These are phyloP conservation scores for Phyllostomus discolor DNA, from an alignment of 2,113 vertebrate genomes.

Conservation along the genomic window DNA sequence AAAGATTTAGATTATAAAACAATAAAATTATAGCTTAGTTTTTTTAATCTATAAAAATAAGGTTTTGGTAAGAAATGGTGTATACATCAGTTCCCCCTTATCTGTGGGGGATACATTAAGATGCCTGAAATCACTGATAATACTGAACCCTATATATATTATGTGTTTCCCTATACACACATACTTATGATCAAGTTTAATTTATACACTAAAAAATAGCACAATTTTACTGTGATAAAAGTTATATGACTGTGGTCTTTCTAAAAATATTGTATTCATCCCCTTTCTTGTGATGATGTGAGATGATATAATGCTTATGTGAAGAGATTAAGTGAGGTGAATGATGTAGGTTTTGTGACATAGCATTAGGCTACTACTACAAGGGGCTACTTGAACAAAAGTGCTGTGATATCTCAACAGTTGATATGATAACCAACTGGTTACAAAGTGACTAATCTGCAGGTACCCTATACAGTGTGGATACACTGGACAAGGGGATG, in stretches of 20 bases:
- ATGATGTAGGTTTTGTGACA: background rate
- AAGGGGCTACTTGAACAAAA: background rate
- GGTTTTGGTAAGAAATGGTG: background rate
- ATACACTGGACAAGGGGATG: background rate
- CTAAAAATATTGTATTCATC: background rate
- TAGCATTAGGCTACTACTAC: no score
- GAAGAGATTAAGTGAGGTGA: background rate
- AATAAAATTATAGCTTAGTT: background rate
- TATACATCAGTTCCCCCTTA: background rate
- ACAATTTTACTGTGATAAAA: background rate
- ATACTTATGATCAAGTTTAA: background rate
- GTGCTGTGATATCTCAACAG: background rate
- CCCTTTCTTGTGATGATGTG: background rate
- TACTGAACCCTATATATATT: background rate
- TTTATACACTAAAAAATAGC: background rate
- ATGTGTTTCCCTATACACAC: background rate
- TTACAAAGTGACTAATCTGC: background rate
- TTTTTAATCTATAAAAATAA: conserved; percentile 20
- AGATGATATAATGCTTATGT: background rate
- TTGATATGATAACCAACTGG: background rate
- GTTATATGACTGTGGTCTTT: background rate
- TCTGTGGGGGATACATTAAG: background rate
- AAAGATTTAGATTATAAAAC: background rate
- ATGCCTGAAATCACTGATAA: background rate
- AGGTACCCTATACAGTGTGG: background rate